These are phyloP conservation scores for Girardinus metallicus DNA, from an alignment of 2,797 vertebrate species.

Conservation along the genomic window DNA sequence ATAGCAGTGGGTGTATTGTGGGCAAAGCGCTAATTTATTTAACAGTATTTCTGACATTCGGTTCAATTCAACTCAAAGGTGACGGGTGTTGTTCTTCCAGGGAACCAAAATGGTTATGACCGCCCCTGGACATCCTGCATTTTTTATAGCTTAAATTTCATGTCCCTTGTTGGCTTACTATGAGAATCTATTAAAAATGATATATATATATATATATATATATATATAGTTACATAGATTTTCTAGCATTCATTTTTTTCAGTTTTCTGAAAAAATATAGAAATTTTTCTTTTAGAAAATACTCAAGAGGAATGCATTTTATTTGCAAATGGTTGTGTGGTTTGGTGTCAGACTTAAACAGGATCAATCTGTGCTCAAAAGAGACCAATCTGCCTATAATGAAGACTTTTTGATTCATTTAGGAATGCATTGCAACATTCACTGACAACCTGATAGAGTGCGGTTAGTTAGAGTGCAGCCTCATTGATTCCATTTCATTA, in stretches of 20 bases:
- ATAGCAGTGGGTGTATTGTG: neutral
- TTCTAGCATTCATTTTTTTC: neutral
- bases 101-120: too few species aligned
- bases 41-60: neutral
- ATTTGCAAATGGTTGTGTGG: neutral
- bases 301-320: neutral
- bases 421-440: slow-evolving; percentile 39
- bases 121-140: neutral
- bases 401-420: slow-evolving; percentile 72
- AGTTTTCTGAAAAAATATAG: neutral
- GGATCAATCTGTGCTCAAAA: slow-evolving; percentile 60
- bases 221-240: neutral
- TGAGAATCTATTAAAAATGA: neutral
- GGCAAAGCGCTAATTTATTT: neutral
- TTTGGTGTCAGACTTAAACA: slow-evolving; percentile 12
- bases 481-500: slow-evolving; percentile 66
- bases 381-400: slow-evolving; percentile 61
- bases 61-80: neutral
- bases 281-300: neutral
- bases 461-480: slow-evolving; percentile 49
- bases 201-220: too few species aligned
- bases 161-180: neutral
- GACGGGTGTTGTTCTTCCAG: too few species aligned
- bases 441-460: slow-evolving; percentile 46
- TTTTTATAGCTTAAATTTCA: neutral